A percentile compares a stretch with the other conserved stretches of the same genome.
Evolutionary conservation across 2,113 vertebrate species (phyloP).

Genomic region (Melospiza georgiana): DNA sequence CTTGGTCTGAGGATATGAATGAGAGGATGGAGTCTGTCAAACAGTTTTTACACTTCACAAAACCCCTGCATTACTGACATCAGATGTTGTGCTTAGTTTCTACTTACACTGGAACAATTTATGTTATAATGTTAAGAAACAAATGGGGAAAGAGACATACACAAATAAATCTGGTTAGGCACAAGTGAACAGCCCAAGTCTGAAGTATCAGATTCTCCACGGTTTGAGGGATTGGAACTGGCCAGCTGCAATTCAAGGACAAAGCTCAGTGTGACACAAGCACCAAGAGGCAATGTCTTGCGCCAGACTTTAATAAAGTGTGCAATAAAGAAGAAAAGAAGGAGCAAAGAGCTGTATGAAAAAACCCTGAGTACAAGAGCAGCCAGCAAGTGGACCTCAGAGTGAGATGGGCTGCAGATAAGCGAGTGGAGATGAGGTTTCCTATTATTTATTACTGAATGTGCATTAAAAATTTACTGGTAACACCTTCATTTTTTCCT

Average conservation of each 20-base stretch:
- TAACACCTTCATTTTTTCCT: not conserved
- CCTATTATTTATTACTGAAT: not conserved
- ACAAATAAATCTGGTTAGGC: not conserved
- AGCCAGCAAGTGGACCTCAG: not conserved
- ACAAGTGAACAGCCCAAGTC: not conserved
- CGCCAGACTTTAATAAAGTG: not conserved
- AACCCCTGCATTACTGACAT: not conserved
- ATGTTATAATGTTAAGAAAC: not conserved
- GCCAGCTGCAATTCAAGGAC: not conserved
- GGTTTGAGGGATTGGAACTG: not conserved
- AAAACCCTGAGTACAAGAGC: not conserved
- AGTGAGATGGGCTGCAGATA: not conserved
- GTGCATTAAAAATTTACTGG: not conserved
- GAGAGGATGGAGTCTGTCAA: not conserved
- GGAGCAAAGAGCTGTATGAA: not conserved
- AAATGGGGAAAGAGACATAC: not conserved
- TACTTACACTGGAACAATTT: not conserved
- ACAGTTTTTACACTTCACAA: not conserved
- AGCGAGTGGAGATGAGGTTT: fast-evolving
- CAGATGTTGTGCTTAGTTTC: not conserved
- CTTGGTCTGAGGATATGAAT: not conserved
- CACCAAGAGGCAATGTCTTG: not conserved
- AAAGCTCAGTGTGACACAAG: not conserved
- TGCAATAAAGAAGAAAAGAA: not conserved
- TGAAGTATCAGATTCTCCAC: not conserved